phyloP scores from a whole-genome alignment of 1,140 invertebrate species.

The Potamilus streckersoni region DNA sequence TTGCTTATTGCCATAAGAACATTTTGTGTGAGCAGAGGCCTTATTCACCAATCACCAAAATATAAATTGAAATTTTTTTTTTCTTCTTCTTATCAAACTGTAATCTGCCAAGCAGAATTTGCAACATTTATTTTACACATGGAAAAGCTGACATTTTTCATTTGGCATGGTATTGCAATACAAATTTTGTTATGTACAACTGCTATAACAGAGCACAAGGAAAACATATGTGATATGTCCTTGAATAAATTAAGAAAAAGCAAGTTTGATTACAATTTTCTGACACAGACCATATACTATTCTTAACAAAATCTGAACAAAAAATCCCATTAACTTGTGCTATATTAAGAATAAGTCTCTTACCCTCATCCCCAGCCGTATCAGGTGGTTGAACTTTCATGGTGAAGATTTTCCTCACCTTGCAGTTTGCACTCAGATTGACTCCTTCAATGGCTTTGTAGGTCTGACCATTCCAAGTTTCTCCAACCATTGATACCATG shows the following conservation, averaged over 20 bases:
- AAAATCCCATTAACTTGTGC: background rate
- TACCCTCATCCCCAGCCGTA: conserved; percentile 64
- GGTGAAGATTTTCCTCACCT: conserved; percentile 61
- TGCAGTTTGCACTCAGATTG: conserved; percentile 63
- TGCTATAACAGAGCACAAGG: background rate
- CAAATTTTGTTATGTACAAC: too few relatives aligned
- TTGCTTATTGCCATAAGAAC: too few relatives aligned
- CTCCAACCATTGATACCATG: conserved; percentile 60
- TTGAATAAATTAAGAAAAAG: background rate
- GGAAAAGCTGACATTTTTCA: too few relatives aligned
- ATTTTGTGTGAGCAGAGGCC: too few relatives aligned
- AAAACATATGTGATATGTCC: background rate
- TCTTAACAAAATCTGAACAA: background rate
- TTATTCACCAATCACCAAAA: too few relatives aligned
- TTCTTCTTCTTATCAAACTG: too few relatives aligned
- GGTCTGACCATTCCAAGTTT: conserved; percentile 62
- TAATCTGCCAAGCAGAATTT: too few relatives aligned
- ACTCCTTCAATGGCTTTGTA: conserved; percentile 61
- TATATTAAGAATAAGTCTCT: conserved; percentile 2
- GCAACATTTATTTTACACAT: too few relatives aligned
- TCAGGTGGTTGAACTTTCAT: conserved; percentile 63
- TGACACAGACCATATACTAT: background rate
- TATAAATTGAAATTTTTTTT: too few relatives aligned
- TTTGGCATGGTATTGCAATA: too few relatives aligned
- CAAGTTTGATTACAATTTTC: background rate